Percentiles rank a stretch among this genome's conserved stretches.
Conservation (phyloP, 2,797 vertebrate species). For the Cossypha heuglini region DNA sequence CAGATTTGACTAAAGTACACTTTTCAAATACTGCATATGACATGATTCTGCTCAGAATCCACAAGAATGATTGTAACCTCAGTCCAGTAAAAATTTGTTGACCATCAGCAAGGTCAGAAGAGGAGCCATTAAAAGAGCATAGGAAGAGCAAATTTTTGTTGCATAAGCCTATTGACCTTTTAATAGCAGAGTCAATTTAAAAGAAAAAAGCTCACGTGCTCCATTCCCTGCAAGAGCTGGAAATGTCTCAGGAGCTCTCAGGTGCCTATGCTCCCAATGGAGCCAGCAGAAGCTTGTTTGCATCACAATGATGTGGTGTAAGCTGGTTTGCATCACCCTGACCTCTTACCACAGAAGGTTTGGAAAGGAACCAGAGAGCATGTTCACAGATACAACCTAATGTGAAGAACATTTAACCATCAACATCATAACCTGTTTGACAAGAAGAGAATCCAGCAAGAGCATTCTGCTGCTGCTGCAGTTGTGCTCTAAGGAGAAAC, state of each 20-base stretch:
- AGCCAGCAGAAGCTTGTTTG: background rate
- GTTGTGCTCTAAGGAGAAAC: background rate
- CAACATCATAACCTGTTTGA: background rate
- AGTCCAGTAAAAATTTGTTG: background rate
- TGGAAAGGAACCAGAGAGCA: background rate
- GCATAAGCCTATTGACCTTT: background rate
- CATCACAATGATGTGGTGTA: background rate
- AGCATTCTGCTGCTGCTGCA: background rate
- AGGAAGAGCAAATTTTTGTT: background rate
- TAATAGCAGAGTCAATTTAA: background rate
- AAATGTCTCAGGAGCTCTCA: background rate
- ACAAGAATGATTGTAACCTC: background rate
- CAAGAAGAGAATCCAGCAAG: background rate
- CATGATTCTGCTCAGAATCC: background rate
- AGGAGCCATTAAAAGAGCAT: background rate
- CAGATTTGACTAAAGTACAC: background rate
- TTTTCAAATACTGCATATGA: background rate
- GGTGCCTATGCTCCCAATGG: background rate
- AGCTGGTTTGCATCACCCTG: background rate
- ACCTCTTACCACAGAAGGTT: background rate
- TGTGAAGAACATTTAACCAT: background rate
- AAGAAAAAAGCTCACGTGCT: background rate
- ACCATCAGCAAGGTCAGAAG: background rate
- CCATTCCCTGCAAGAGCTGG: background rate
- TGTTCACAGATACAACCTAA: background rate